A percentile compares a stretch with the other conserved stretches of the same genome.
phyloP scores from a whole-genome alignment of 1,140 invertebrate genomes.

The Brachionus angularis region DNA sequence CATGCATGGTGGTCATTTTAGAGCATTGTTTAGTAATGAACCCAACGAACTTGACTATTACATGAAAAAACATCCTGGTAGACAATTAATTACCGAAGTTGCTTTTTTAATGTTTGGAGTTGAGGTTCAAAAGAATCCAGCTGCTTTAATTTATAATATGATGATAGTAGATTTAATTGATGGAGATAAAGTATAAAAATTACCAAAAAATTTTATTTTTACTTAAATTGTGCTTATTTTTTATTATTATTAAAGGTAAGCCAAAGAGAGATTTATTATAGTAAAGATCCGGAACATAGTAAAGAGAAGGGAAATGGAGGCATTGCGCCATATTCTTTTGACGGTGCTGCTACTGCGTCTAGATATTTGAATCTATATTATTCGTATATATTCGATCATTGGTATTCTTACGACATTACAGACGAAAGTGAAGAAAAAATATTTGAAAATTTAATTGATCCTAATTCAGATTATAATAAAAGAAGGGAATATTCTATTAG shows the following conservation, averaged over 20 bases:
- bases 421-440: conserved; percentile 36
- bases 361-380: conserved; percentile 29
- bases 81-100: conserved; percentile 29
- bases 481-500: conserved; percentile 8
- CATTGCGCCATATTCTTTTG: conserved; percentile 42
- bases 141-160: conserved; percentile 42
- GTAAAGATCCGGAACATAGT: conserved; percentile 23
- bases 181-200: conserved; percentile 40
- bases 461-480: conserved; percentile 15
- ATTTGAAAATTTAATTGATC: conserved; percentile 28
- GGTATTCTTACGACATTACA: conserved; percentile 36
- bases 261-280: conserved; percentile 30
- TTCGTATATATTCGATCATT: conserved; percentile 39
- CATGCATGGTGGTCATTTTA: conserved; percentile 34
- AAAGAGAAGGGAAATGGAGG: conserved; percentile 40
- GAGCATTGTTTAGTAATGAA: conserved; percentile 36
- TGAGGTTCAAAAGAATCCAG: conserved; percentile 41
- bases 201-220: no score
- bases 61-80: conserved; percentile 41
- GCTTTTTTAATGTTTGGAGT: conserved; percentile 41
- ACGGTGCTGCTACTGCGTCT: conserved; percentile 29
- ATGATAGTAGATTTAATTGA: conserved; percentile 41
- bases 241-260: no score
- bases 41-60: conserved; percentile 34
- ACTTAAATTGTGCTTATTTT: no score